A percentile compares a stretch with the other conserved stretches of the same genome.
Evolutionary conservation across 2,888 invertebrate species (phyloP).

Genomic region (Cryptops parisi): DNA sequence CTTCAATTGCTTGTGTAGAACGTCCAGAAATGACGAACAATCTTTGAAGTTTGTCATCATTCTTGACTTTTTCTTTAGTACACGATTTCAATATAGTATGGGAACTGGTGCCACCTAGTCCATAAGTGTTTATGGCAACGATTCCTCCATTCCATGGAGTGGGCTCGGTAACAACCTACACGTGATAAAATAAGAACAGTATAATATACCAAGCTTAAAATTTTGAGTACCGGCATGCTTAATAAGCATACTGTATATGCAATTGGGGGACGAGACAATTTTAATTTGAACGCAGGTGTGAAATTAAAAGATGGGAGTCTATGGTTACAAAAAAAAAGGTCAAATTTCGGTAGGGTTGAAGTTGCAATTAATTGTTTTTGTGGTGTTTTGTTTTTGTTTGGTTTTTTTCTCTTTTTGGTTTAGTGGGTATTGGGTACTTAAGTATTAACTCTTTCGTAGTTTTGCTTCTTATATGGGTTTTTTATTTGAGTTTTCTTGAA

Average conservation of each 20-base stretch:
- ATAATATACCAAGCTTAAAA: not conserved
- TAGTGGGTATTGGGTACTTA: too few relatives aligned
- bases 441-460: too few relatives aligned
- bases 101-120: constrained; percentile 96
- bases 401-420: too few relatives aligned
- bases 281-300: too few relatives aligned
- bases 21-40: constrained; percentile 25
- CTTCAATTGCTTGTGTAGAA: constrained; percentile 29
- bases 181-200: not conserved
- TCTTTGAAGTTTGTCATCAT: not conserved
- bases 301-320: too few relatives aligned
- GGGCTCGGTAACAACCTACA: constrained; percentile 59
- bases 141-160: constrained; percentile 77
- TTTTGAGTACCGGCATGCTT: not conserved
- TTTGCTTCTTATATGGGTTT: too few relatives aligned
- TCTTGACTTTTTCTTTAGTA: constrained; percentile 14
- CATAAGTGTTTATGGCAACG: constrained; percentile 88
- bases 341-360: too few relatives aligned
- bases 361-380: too few relatives aligned
- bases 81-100: constrained; percentile 71
- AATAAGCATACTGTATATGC: not conserved
- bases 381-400: too few relatives aligned
- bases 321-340: too few relatives aligned
- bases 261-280: not conserved
- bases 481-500: too few relatives aligned